phyloP scores from a whole-genome alignment of 1,140 invertebrate genomes.

The Hyphantria cunea region DNA sequence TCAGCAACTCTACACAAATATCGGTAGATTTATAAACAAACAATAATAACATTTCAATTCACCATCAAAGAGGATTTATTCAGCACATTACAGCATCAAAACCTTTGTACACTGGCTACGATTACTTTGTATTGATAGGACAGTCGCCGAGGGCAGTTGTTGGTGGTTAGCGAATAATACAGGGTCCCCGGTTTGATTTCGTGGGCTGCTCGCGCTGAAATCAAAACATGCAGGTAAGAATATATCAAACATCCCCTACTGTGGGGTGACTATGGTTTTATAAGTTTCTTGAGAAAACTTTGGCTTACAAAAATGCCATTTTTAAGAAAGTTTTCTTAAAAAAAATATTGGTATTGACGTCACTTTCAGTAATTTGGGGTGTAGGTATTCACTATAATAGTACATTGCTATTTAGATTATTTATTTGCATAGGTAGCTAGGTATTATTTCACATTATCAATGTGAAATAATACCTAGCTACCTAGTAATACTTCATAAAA shows the following conservation, averaged over 20 bases:
- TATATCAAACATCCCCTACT: conserved; percentile 47
- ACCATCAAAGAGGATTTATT: background rate
- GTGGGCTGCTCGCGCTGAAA: conserved; percentile 33
- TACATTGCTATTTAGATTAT: no score
- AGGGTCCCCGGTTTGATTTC: conserved; percentile 6
- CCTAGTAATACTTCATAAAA: no score
- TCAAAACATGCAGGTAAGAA: conserved; percentile 71
- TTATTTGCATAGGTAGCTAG: no score
- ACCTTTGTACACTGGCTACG: background rate
- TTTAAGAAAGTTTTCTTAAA: no score
- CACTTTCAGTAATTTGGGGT: no score
- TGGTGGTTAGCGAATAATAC: conserved; percentile 5
- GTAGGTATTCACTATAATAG: no score
- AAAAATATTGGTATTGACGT: no score
- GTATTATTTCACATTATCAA: no score
- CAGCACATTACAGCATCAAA: background rate
- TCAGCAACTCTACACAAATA: background rate
- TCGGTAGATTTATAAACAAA: background rate
- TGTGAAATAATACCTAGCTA: no score
- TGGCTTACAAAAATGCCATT: no score
- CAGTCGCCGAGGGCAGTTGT: conserved; percentile 6
- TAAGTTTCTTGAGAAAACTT: background rate
- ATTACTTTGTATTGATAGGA: no score
- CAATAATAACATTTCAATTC: background rate
- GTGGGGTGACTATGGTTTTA: conserved; percentile 7